Evolutionary conservation across 2,113 vertebrate genomes (phyloP).

Genomic region (Engystomops pustulosus): DNA sequence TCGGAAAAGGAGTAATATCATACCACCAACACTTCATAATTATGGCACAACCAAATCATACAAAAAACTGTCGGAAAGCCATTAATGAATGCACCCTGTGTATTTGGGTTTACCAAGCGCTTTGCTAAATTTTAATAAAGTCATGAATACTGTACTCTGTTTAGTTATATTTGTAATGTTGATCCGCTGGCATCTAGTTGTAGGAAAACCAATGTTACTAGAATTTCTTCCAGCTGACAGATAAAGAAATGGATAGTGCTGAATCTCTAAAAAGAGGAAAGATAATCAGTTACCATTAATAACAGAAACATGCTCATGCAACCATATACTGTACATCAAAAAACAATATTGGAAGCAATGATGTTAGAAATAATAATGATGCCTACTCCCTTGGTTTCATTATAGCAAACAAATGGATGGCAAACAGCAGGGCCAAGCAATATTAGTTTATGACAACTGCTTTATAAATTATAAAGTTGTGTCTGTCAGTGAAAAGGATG

Average conservation of each 20-base stretch:
- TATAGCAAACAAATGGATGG: neutral
- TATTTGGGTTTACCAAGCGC: too few species aligned
- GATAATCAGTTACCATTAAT: too few species aligned
- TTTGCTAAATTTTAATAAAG: too few species aligned
- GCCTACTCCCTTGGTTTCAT: neutral
- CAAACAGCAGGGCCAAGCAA: neutral
- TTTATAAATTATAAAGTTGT: neutral
- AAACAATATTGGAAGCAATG: neutral
- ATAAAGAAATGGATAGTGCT: too few species aligned
- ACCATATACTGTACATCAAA: neutral
- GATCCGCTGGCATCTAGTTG: neutral
- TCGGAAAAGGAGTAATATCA: too few species aligned
- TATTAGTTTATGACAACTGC: neutral
- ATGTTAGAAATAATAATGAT: neutral
- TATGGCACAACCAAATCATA: too few species aligned
- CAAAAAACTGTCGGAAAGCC: too few species aligned
- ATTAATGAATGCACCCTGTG: too few species aligned
- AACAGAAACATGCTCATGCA: neutral
- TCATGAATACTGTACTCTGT: too few species aligned
- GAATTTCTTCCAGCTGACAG: neutral
- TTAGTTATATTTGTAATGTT: too few species aligned
- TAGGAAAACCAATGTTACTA: neutral
- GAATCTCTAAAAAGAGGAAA: too few species aligned
- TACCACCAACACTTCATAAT: too few species aligned
- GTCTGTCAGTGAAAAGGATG: neutral